These are phyloP conservation scores for Boleophthalmus pectinirostris DNA, from an alignment of 2,113 vertebrate genomes.

Conservation along the genomic window DNA sequence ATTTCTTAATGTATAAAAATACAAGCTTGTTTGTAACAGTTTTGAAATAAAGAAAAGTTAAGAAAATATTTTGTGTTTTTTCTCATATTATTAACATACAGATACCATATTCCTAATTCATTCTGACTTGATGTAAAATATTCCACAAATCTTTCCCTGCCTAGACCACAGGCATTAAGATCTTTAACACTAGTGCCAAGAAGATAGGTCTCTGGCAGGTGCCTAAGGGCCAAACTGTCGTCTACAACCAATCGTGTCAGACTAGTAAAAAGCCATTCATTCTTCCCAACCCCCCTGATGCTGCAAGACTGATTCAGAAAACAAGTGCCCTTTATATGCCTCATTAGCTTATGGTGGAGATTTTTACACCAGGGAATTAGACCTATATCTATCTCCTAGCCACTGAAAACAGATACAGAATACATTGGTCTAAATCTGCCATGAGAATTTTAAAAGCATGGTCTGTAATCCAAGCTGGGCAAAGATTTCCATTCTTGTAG, in stretches of 20 bases:
- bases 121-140: background rate
- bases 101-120: too few species aligned
- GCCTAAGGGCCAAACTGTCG: constrained; percentile 61
- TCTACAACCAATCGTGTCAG: constrained; percentile 59
- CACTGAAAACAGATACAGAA: constrained; percentile 39
- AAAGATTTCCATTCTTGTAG: constrained; percentile 25
- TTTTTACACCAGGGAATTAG: constrained; percentile 52
- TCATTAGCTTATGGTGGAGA: constrained; percentile 55
- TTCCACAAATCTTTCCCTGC: background rate
- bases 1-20: background rate
- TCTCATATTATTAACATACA: too few species aligned
- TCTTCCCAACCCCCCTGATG: constrained; percentile 9
- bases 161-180: background rate
- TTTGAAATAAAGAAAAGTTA: too few species aligned
- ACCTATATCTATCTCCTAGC: constrained; percentile 33
- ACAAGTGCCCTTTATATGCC: constrained; percentile 52
- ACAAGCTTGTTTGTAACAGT: background rate
- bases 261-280: constrained; percentile 29
- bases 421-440: constrained; percentile 21
- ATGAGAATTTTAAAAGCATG: constrained; percentile 28
- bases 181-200: constrained; percentile 38
- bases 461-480: constrained; percentile 9
- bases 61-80: too few species aligned
- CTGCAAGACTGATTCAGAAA: constrained; percentile 27
- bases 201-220: constrained; percentile 52